Evolutionary conservation across 2,113 vertebrate genomes (phyloP).

Genomic region (Phalacrocorax aristotelis): DNA sequence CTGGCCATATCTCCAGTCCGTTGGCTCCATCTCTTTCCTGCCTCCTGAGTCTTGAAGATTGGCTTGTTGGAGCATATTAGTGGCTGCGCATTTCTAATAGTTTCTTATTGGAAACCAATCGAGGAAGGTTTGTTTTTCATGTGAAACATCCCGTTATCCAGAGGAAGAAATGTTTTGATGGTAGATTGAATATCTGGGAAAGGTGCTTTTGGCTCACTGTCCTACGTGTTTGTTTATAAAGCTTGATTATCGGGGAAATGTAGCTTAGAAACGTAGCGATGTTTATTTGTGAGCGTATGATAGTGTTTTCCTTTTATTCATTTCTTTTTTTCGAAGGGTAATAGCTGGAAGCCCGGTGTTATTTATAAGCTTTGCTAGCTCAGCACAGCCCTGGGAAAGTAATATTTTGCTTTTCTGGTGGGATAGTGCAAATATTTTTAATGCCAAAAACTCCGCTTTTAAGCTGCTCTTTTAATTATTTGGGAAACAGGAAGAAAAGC

Average conservation of each 20-base stretch:
- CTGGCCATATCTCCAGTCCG: neutral
- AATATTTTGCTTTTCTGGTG: neutral
- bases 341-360: neutral
- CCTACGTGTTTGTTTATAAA: neutral
- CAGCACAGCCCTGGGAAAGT: slow-evolving; percentile 8
- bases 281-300: neutral
- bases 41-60: neutral
- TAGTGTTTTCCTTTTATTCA: neutral
- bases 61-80: neutral
- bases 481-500: slow-evolving; percentile 16
- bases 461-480: slow-evolving; percentile 52
- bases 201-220: neutral
- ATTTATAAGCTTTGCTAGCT: slow-evolving; percentile 6
- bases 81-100: neutral
- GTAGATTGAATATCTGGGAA: neutral
- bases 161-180: neutral
- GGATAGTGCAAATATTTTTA: neutral
- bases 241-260: neutral
- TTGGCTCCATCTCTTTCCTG: neutral
- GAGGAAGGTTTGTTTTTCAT: neutral
- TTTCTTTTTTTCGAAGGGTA: neutral
- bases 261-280: rapidly evolving
- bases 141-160: neutral
- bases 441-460: neutral
- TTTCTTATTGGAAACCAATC: neutral